Percentiles rank a stretch among this genome's conserved stretches.
Evolutionary conservation across 30 jellyfish, hydroid and myxozoan species (phyloP).

Genomic region (Pelagia noctiluca): DNA sequence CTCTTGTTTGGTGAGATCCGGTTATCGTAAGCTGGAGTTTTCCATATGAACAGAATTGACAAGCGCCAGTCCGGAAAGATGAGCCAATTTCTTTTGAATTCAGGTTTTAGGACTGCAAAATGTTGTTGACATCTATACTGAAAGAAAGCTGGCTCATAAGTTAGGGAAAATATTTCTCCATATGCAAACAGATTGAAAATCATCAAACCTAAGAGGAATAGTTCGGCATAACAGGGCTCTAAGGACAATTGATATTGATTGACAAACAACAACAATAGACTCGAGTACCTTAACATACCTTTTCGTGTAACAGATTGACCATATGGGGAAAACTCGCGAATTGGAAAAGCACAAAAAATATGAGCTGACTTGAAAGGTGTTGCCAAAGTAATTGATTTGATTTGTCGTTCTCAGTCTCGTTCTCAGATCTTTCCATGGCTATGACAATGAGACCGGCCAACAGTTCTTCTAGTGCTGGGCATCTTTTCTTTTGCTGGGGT

Average conservation of each 20-base stretch:
- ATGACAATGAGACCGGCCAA: conserved; percentile 90
- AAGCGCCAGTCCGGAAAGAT: too few species aligned
- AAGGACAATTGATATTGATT: not conserved
- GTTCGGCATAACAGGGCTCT: not conserved
- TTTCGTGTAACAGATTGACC: conserved; percentile 89
- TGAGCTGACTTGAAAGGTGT: conserved; percentile 97
- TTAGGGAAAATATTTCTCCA: too few species aligned
- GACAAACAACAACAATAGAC: not conserved
- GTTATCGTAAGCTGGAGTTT: too few species aligned
- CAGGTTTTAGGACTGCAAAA: too few species aligned
- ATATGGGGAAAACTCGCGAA: conserved; percentile 98
- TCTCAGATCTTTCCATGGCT: conserved; percentile 96
- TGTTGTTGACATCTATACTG: too few species aligned
- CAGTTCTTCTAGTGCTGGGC: conserved; percentile 95
- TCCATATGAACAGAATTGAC: too few species aligned
- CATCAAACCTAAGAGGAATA: too few species aligned
- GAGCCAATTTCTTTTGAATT: too few species aligned
- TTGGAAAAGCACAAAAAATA: conserved; percentile 91
- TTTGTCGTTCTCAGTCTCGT: conserved; percentile 77
- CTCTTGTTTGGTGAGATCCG: too few species aligned
- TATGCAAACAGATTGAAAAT: too few species aligned
- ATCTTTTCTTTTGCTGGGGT: conserved; percentile 90
- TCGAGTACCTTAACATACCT: conserved; percentile 33
- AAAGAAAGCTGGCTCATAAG: too few species aligned
- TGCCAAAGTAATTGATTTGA: conserved; percentile 95